Base-by-base conservation (phyloP, 2,797 vertebrate genomes). In the Propithecus deckenii region DNA sequence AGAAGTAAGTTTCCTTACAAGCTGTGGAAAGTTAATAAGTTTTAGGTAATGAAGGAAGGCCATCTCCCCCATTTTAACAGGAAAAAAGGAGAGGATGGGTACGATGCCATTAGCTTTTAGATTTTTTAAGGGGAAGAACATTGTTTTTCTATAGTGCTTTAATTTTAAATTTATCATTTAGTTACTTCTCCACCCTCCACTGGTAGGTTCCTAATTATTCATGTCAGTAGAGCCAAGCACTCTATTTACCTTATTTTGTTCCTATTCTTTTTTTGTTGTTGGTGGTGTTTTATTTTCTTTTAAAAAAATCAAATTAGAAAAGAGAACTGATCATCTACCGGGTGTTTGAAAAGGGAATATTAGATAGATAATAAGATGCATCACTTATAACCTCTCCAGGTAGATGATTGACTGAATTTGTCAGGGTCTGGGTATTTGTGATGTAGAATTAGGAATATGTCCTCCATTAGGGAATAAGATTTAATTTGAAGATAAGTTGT, bases 231-330 rank as follows among this genome's bases (percentile, higher is more conserved):
- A 50, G 28, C 52, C 22, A 61, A 43, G 11, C 12, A 83, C 71
- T 88, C 65, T 78, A 20, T 69, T 95, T 93, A 65, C n/a, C 52
- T 85, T 72, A 35, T 85, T 95, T 72, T 86, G 48, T 43, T 75
- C 50, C 22, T 80, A 55, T 74, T 89, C 61, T 63, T 63, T 63
- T 63, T 63, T 63, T 32, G 5, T 63, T 63, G 25, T 4, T 28
- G 57, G 57, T 59, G 22, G 22, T 23, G 57, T 12, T 28, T 59
- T 28, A 59, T 59, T 59, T 11, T 59, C 57, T 59, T 59, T 59
- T 28, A 12, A 59, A 59, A 59, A 59, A 59, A 59, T 59, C 30
- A 63, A 63, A 63, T 30, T 30, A 63, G 61, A 67, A 80, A 8
- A 63, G 43, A 89, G 35, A 38, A 65, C 13, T 72, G 35, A 89